Conservation (phyloP, 2,888 invertebrate species). For the Thymelicus sylvestris region DNA sequence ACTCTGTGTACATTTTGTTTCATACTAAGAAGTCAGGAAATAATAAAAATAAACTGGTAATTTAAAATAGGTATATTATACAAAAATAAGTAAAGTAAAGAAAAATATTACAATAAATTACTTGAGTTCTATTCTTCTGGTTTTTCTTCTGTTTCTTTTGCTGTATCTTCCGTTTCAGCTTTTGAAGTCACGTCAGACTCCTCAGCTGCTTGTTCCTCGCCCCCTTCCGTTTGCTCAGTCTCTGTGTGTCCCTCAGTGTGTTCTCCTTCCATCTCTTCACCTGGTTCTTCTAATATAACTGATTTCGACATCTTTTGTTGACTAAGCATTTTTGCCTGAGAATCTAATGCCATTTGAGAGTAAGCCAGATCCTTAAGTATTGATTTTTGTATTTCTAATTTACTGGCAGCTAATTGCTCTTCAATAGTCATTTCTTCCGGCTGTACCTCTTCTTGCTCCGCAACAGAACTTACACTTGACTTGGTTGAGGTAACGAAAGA, state of each 20-base stretch:
- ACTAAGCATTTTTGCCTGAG: constrained; percentile 50
- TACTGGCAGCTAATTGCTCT: constrained; percentile 63
- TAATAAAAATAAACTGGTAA: too few relatives aligned
- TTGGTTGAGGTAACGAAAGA: constrained; percentile 69
- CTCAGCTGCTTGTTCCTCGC: constrained; percentile 39
- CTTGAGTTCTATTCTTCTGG: constrained; percentile 6
- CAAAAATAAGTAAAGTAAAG: background rate
- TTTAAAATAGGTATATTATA: background rate
- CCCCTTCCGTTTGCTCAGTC: constrained; percentile 46
- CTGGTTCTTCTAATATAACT: constrained; percentile 47
- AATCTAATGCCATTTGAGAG: constrained; percentile 57
- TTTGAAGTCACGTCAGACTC: constrained; percentile 37
- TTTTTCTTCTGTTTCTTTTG: constrained; percentile 31
- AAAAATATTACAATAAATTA: background rate
- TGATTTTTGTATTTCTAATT: constrained; percentile 69
- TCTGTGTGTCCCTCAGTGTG: constrained; percentile 57
- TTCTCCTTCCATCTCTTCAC: constrained; percentile 53
- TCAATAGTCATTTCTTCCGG: constrained; percentile 56
- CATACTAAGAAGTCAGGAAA: too few relatives aligned
- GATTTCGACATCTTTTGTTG: constrained; percentile 48
- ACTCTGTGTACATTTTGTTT: too few relatives aligned
- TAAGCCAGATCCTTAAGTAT: constrained; percentile 70
- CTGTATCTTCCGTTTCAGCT: constrained; percentile 32
- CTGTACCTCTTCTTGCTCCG: constrained; percentile 51
- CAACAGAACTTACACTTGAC: constrained; percentile 51